Conservation (phyloP, 2,797 vertebrate genomes). For the Cuniculus paca region DNA sequence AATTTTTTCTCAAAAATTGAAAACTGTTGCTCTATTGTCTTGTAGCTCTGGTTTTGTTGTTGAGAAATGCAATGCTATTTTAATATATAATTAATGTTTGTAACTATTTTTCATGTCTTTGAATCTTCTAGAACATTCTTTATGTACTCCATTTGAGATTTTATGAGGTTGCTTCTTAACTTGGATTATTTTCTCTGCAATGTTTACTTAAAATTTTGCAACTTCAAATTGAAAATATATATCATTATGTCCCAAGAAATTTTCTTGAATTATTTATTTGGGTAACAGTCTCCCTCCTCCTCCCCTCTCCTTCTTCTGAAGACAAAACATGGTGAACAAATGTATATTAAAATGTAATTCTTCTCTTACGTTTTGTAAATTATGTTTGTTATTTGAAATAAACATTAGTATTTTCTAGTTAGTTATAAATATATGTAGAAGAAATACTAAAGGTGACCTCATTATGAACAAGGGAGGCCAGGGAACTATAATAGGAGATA, state of each 20-base stretch:
- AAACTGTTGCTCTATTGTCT: background rate
- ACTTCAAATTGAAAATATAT: background rate
- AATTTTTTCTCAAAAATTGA: background rate
- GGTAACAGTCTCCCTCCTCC: background rate
- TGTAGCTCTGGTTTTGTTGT: background rate
- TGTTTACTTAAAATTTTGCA: background rate
- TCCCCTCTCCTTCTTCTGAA: background rate
- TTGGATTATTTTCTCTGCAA: background rate
- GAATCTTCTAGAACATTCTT: background rate
- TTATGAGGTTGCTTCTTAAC: background rate
- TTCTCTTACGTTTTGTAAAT: background rate
- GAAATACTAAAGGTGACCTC: background rate
- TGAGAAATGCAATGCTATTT: no score
- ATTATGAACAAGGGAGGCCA: background rate
- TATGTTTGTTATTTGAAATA: background rate
- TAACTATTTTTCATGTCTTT: background rate
- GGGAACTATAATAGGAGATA: background rate
- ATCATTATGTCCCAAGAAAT: background rate
- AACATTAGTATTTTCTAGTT: background rate
- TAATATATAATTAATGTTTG: background rate
- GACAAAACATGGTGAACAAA: background rate
- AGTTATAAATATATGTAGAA: background rate
- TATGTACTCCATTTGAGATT: background rate
- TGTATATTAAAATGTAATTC: background rate
- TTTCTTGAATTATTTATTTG: constrained; percentile 2